Evolutionary conservation across 2,113 vertebrate genomes (phyloP).

Genomic region (Scytalopus superciliaris): DNA sequence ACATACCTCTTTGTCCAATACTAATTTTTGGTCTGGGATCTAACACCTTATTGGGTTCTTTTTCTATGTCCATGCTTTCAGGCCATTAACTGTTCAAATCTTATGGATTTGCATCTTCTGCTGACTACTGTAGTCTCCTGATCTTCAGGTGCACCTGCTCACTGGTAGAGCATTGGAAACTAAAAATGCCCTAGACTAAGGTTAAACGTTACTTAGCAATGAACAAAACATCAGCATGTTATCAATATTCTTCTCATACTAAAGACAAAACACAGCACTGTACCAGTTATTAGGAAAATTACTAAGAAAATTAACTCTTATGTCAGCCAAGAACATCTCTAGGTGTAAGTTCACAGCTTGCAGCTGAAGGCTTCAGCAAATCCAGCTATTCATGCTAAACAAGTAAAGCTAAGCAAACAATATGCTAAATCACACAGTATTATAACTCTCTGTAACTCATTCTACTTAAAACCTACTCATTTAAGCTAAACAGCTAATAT

Average conservation of each 20-base stretch:
- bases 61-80: no score
- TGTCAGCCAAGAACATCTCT: neutral
- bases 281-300: neutral
- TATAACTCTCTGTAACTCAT: neutral
- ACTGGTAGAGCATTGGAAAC: no score
- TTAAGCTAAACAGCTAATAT: neutral
- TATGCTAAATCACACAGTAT: neutral
- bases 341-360: neutral
- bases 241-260: neutral
- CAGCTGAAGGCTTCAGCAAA: neutral
- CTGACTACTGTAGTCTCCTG: no score
- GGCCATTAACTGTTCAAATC: no score
- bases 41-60: no score
- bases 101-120: no score
- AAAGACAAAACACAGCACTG: neutral
- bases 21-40: no score
- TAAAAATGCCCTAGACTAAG: no score
- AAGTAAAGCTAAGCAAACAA: neutral
- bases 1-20: no score
- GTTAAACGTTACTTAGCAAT: neutral
- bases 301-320: neutral
- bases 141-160: no score
- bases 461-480: neutral
- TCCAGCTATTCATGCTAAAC: neutral
- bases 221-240: neutral